Percentiles rank a stretch among this genome's conserved stretches.
phyloP scores from a whole-genome alignment of 2,888 invertebrate genomes.

The Phytoseiulus persimilis region DNA sequence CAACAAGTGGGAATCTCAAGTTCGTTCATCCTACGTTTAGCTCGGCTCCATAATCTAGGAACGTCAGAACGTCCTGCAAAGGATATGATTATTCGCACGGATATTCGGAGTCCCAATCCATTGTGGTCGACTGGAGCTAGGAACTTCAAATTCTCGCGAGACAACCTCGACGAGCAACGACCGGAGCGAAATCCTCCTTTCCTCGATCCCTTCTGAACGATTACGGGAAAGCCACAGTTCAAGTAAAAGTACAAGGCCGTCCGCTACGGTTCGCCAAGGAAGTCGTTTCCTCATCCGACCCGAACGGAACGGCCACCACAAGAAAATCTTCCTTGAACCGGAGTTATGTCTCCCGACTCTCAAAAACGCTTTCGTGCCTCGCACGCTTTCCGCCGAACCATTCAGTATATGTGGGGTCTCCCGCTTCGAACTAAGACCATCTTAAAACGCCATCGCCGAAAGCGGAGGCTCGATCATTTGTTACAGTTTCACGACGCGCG shows the following conservation, averaged over 20 bases:
- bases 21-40: too few species aligned
- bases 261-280: not conserved
- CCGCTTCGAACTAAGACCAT: not conserved
- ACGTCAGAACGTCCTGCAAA: too few species aligned
- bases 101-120: too few species aligned
- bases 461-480: not conserved
- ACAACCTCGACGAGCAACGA: too few species aligned
- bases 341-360: not conserved
- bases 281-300: not conserved
- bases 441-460: not conserved
- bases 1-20: too few species aligned
- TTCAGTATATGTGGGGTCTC: not conserved
- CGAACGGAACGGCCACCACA: not conserved
- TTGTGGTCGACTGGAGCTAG: too few species aligned
- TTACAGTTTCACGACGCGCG: not conserved
- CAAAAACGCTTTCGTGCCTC: not conserved
- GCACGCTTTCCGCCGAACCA: not conserved
- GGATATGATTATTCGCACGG: too few species aligned
- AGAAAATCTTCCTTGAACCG: not conserved
- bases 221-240: not conserved
- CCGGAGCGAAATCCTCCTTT: not conserved
- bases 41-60: too few species aligned
- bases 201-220: not conserved
- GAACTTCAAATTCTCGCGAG: too few species aligned
- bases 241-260: not conserved